phyloP scores from a whole-genome alignment of 2,797 vertebrate genomes.

The Rhinella marina region DNA sequence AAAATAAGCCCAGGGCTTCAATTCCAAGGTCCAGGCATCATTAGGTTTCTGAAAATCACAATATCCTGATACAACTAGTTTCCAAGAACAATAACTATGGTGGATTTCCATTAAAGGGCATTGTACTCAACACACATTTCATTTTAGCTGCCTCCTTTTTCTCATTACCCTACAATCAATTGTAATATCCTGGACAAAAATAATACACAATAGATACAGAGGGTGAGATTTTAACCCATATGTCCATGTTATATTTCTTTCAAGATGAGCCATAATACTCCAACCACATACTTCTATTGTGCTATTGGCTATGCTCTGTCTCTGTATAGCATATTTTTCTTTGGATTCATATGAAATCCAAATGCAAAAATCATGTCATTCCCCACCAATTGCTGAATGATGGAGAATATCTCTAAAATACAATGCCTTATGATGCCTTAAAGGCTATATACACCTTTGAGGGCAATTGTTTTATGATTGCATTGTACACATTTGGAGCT shows the following conservation, averaged over 20 bases:
- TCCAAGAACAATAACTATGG: background rate
- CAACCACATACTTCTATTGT: background rate
- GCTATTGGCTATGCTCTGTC: background rate
- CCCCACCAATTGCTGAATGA: too few relatives aligned
- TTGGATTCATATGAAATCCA: too few relatives aligned
- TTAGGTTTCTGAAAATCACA: conserved; percentile 17
- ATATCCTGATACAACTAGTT: conserved; percentile 1
- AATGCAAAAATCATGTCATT: too few relatives aligned
- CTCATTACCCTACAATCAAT: background rate
- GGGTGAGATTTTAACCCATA: background rate
- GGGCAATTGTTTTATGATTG: too few relatives aligned
- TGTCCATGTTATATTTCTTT: background rate
- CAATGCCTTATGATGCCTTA: too few relatives aligned
- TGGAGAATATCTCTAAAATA: too few relatives aligned
- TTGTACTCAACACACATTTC: background rate
- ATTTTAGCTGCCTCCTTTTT: background rate
- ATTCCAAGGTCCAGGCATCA: background rate
- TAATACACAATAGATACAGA: background rate
- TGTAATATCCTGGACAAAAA: background rate
- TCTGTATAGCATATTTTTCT: background rate
- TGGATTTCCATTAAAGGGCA: background rate
- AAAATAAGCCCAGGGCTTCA: conserved; percentile 27
- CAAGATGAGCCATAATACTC: background rate
- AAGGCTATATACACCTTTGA: too few relatives aligned
- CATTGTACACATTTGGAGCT: too few relatives aligned